Evolutionary conservation across 2,888 invertebrate species (phyloP), one percentile per base, ranked within the genome.

Genomic region (Spodoptera picta): DNA sequence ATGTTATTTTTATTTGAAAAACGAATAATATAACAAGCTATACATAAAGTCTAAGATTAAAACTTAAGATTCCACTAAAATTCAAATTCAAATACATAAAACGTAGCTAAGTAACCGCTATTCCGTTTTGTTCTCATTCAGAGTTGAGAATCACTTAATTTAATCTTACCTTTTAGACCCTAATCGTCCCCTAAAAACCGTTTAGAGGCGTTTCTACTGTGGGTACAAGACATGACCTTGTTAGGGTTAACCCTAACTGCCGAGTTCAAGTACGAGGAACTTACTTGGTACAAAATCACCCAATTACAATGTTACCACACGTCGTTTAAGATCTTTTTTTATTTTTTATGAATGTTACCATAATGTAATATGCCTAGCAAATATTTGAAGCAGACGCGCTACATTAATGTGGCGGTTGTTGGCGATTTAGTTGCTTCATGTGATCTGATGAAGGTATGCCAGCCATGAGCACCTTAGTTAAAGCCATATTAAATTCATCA

Each of bases 291-390:
- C 50, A 46, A 6, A 65, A 67, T 55, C 23, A 57, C 59, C 55
- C 31, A 55, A 72, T 72, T 75, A 75, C 65, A 72, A 45, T 71
- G 58, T 59, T 59, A 2, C 2, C 36, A 9, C 36, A 71, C 59
- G 72, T 59, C 65, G 56, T 72, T 75, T 56, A 36, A 31, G 36
- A 36, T 43, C 55, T 7, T 50, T 71, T 75, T 71, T 57, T 65
- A 57, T 43, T 46, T 41, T 59, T 36, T 36, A 9, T 36, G 23
- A 72, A 75, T 47, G 59, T 45, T 56, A 72, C 72, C 53, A 65
- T 71, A 75, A 75, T 75, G 72, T 59, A 72, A 75, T 71, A 65
- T 50, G 49, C 65, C 59, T 57, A 65, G 72, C 65, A 9, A 6
- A 36, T 36, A 9, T 5, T 36, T 9, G 9, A 7, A 7, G 36